Evolutionary conservation across 2,113 vertebrate species (phyloP), one percentile per base, ranked within the genome.

Genomic region (Neodontobutis hainanensis): DNA sequence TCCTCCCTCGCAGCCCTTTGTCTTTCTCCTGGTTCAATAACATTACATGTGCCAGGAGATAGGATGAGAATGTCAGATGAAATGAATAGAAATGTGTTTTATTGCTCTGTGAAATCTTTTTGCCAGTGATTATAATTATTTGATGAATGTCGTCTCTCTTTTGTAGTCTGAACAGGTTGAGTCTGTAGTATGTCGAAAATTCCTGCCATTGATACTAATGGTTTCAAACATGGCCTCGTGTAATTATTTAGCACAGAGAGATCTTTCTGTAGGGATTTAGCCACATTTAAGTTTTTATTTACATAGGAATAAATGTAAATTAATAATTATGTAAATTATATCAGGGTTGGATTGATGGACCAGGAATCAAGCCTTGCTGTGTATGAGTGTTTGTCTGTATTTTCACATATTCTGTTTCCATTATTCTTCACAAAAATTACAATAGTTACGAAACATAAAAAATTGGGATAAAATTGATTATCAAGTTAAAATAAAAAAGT

Each of bases 11-110:
- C 55, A 9, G 11, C 52, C 63, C 62, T 34, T 75, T 64, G 42
- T 73, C 56, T 77, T 61, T 80, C 68, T 69, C 75, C 79, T 80
- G 78, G 75, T 89, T 87, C 76, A 80, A 77, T 89, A 80, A 89
- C 74, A 59, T 80, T 82, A 78, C 61, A 77, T 16, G 73, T 60
- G 77, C 64, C 76, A 83, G 53, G 72, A 82, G 80, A 85, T 68
- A 87, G 83, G 87, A 91, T 82, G 78, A 87, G 82, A 75, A 85
- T 88, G 89, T 91, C 89, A 90, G 70, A 79, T 81, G 80, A 87
- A 88, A 88, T 53, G 56, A 86, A 84, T 62, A 83, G 80, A 86
- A 88, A 81, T 86, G 38, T 90, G 85, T 91, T 93, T 92, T 92
- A 92, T 89, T 90, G 80, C 84, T 38, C 64, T 44, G 60, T 67